These are phyloP conservation scores for Heptranchias perlo DNA, from an alignment of 2,113 vertebrate genomes.

Conservation along the genomic window DNA sequence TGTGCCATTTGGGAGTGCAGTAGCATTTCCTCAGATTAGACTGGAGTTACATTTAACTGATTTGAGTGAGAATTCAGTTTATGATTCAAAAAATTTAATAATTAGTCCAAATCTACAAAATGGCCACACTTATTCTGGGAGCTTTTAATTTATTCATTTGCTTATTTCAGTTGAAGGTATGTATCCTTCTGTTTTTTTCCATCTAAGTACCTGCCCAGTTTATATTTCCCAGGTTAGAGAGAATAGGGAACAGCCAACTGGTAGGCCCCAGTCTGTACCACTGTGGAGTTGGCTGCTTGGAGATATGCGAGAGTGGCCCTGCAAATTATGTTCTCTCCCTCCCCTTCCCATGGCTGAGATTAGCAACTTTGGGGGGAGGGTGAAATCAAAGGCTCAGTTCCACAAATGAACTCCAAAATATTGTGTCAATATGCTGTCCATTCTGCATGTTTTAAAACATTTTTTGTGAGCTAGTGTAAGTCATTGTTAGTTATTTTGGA, in stretches of 20 bases:
- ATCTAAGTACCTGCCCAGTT: not conserved
- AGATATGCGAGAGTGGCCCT: not conserved
- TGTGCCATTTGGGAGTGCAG: not conserved
- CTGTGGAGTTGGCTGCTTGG: not conserved
- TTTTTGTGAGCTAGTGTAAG: not conserved
- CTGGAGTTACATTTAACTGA: not conserved
- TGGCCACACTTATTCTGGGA: not conserved
- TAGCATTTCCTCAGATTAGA: not conserved
- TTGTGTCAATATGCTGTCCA: not conserved
- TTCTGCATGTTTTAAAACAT: not conserved
- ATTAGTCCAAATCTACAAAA: not conserved
- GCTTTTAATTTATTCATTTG: not conserved
- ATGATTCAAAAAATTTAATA: not conserved
- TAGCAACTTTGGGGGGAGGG: not conserved
- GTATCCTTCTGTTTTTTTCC: not conserved
- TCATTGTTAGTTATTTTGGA: not conserved
- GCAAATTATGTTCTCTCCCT: not conserved
- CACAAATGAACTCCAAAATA: not conserved
- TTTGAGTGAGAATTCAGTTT: not conserved
- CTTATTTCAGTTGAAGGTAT: not conserved
- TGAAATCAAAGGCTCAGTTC: not conserved
- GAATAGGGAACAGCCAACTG: not conserved
- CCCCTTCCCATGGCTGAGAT: too few species aligned
- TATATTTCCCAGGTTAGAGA: not conserved
- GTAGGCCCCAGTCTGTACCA: not conserved